phyloP scores from a whole-genome alignment of 2,888 invertebrate species.

The Thereva nobilitata region DNA sequence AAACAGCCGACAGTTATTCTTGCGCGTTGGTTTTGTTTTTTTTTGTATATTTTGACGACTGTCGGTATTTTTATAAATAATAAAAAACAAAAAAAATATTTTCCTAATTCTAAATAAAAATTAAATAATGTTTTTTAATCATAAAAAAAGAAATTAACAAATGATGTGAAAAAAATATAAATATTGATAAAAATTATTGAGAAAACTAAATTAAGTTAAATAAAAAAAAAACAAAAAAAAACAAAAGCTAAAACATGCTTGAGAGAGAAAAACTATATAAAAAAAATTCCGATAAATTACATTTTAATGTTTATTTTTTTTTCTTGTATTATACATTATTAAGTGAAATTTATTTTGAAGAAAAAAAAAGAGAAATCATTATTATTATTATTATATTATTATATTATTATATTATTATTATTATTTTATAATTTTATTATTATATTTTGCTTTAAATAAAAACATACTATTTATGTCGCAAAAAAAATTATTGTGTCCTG shows the following conservation, averaged over 20 bases:
- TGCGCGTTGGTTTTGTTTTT: no score
- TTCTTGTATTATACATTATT: neutral
- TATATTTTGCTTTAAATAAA: conserved; percentile 27
- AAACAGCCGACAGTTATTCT: no score
- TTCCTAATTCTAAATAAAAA: no score
- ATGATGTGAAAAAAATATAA: no score
- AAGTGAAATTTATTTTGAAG: conserved; percentile 7
- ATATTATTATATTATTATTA: conserved; percentile 23
- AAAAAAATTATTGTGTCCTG: conserved; percentile 20
- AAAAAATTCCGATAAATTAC: no score
- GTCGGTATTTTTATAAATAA: no score
- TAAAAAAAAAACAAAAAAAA: neutral
- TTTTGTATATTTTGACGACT: no score
- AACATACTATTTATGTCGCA: conserved; percentile 28
- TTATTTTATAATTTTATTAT: conserved; percentile 30
- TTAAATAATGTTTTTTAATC: no score
- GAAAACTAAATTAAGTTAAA: no score
- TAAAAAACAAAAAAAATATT: no score
- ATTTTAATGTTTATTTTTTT: no score
- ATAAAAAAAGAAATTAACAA: no score
- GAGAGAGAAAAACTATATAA: neutral
- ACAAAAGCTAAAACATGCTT: neutral
- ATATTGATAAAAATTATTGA: neutral
- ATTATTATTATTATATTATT: conserved; percentile 21
- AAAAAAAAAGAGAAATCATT: neutral